Base-by-base conservation (phyloP, 1,140 invertebrate genomes). In the Diachasma alloeum region DNA sequence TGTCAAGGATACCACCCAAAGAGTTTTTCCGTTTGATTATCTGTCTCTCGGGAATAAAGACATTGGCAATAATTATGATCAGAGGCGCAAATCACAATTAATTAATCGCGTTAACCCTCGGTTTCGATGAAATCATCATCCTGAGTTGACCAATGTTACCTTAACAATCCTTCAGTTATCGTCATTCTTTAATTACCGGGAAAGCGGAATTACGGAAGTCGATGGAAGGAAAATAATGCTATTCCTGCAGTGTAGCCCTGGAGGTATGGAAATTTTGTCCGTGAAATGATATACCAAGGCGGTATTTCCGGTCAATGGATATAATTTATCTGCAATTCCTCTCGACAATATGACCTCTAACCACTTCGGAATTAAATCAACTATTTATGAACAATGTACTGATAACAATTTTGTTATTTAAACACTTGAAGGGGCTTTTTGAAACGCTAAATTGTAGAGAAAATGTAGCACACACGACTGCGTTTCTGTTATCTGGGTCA, bases 401-500 rank as follows among this genome's bases (percentile, higher is more conserved):
- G 48, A 72, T 56, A 59, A 36, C 4, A 46, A 53, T 72, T 72
- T n/a, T 74, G 24, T 44, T 15, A 70, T 69, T 36, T 1, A 53
- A 48, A 71, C 19, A 48, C 22, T 44, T 31, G 10, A 42, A 48
- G 59, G 26, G 31, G 31, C 13, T 39, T 63, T 17, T 24, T 11
- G n/a, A 68, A 37, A 68, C 26, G 8, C 13, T 37, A 68, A 17
- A 68, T 68, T 39, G 56, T 53, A 71, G 69, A 76, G 69, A 76
- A 76, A 72, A 76, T 80, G 75, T 73, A 78, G 74, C 72, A 73
- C 70, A 67, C 46, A 46, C 59, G 13, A 31, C 66, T 78, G 75
- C 48, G 36, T 70, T 81, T 77, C 63, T 19, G 75, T 59, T 79
- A 86, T 86, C 81, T 87, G 80, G 86, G 86, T 75, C 84, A 87